Evolutionary conservation across 92 coral and sea anemone genomes (phyloP), one percentile per base, ranked within the genome.

Genomic region (Heteractis magnifica): DNA sequence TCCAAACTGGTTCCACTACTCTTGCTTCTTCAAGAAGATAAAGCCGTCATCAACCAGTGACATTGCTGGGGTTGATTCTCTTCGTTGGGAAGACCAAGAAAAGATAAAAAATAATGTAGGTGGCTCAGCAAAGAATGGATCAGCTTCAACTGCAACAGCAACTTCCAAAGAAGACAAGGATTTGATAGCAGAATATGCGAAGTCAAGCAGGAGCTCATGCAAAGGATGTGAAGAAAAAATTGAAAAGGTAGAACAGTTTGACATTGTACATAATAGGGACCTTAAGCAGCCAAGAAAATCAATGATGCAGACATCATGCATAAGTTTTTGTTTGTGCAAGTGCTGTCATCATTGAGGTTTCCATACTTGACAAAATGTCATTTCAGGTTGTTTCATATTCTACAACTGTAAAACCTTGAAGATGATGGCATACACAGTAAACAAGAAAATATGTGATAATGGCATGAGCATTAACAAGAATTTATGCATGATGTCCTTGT

Each of bases 61-160:
- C 52, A 82, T 96, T 6, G 86, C 90, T 70, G 99, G 99, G 4
- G 88, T 96, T 85, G 96, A 90, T 58, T 90, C 98, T 13, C 86
- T 96, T 8, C 89, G 99, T 0, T 96, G 99, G 99, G 99, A 94
- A 7, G 99, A 96, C 79, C 99, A 96, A 72, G 91, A 96, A 80
- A 90, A 92, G 74, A 81, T 96, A 26, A 90, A 86, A 62, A 83
- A 41, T 5, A 92, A 87, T 19, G 52, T 90, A n/a, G 97, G 90
- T 8, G 90, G 87, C 14, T 8, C 55, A n/a, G 19, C 74, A 49
- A 72, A 26, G 18, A 79, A 58, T 50, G 85, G 77, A 10, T 86
- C 83, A 41, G 78, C 78, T 6, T 71, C 71, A 3, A 55, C 86
- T 56, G 72, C 64, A 73, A 84, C 77, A 52, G 80, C 88, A 85